Evolutionary conservation across 1,140 invertebrate genomes (phyloP), one percentile per base, ranked within the genome.

Genomic region (Drosophila lini): DNA sequence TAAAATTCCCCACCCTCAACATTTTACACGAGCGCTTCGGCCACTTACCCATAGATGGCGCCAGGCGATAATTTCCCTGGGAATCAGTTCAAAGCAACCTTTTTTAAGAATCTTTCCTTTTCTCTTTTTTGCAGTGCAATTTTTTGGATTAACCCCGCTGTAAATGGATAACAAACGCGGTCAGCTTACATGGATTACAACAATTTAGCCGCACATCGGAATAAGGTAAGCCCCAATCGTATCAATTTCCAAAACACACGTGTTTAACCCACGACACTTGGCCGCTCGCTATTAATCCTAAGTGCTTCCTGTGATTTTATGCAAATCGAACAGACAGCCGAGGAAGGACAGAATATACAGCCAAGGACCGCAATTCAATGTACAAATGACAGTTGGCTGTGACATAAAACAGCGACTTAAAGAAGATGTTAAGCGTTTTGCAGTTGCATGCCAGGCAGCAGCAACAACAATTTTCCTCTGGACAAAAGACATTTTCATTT

Each of bases 221-320:
- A 81, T 63, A 81, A 81, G 79, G 79, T 81, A 76, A 56, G 65
- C 38, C 45, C 57, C 67, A 77, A 77, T 78, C 53, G 62, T 59
- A 45, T 53, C 45, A 62, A 73, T 63, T 81, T 48, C 40, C 34
- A 32, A 36, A n/a, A 53, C 57, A 67, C 57, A 73, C 42, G 22
- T 62, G 61, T 62, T 81, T 74, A 82, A 82, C 59, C 74, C 74
- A 50, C 45, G 36, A 76, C 44, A 55, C 55, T 25, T 48, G 61
- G 52, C 44, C 63, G 64, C 73, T 81, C 67, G 52, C 78, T 80
- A 89, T 89, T 89, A 89, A 89, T 89, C 84, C 85, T 89, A 89
- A 89, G 84, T 84, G 84, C 84, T 90, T 88, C 84, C 84, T 84
- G 85, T 84, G 85, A 89, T 89, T 89, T 89, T 89, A 89, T 89